Evolutionary conservation across 1,140 invertebrate genomes (phyloP).

Genomic region (Magallana ariakensis): DNA sequence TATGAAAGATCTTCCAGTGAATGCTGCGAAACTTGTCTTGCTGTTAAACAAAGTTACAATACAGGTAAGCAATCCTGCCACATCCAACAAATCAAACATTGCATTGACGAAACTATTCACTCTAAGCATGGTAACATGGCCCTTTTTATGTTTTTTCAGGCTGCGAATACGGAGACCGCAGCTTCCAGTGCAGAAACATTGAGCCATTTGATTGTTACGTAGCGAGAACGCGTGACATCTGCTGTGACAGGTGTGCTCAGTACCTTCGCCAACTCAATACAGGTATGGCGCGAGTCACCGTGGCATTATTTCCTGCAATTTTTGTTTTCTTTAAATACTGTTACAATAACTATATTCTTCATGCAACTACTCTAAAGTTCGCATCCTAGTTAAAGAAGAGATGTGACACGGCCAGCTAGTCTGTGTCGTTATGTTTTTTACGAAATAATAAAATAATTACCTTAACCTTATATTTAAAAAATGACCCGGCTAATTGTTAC

Average conservation of each 20-base stretch:
- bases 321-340: too few relatives aligned
- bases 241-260: constrained; percentile 67
- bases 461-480: too few relatives aligned
- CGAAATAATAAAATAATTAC: too few relatives aligned
- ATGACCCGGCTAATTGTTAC: too few relatives aligned
- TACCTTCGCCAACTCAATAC: constrained; percentile 54
- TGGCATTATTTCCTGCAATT: too few relatives aligned
- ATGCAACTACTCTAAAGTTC: too few relatives aligned
- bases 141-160: constrained; percentile 56
- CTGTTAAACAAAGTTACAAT: constrained; percentile 60
- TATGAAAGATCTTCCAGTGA: constrained; percentile 69
- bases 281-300: background rate
- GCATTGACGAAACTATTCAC: too few relatives aligned
- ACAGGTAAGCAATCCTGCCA: constrained; percentile 49
- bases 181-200: constrained; percentile 66
- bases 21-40: constrained; percentile 69
- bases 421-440: too few relatives aligned
- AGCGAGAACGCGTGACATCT: constrained; percentile 66
- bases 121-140: constrained; percentile 10
- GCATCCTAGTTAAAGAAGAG: too few relatives aligned
- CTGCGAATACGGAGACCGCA: constrained; percentile 74
- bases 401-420: too few relatives aligned
- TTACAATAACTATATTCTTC: too few relatives aligned
- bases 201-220: constrained; percentile 71
- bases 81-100: too few relatives aligned